Conservation (phyloP, 2,797 vertebrate species). For the Danio jaintianensis region DNA sequence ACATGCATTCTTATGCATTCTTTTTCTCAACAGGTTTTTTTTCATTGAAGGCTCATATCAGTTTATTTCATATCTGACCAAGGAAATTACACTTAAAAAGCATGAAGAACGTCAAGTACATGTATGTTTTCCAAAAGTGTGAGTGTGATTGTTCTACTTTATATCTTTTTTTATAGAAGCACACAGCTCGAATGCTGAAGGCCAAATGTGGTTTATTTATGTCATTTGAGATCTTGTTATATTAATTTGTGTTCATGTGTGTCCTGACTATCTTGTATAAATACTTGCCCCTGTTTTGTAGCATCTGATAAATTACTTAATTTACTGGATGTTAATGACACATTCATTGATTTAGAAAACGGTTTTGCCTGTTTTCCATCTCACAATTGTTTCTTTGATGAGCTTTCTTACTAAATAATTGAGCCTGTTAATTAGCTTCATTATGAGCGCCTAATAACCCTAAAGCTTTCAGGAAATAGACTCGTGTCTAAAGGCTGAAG, state of each 20-base stretch:
- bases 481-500: constrained; percentile 57
- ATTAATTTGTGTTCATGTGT: constrained; percentile 44
- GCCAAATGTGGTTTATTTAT: constrained; percentile 38
- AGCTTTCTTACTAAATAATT: constrained; percentile 68
- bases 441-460: constrained; percentile 66
- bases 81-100: background rate
- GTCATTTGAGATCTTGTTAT: constrained; percentile 46
- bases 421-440: constrained; percentile 70
- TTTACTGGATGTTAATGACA: constrained; percentile 66
- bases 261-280: constrained; percentile 38
- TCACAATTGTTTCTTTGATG: constrained; percentile 68
- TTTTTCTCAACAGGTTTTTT: background rate
- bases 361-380: constrained; percentile 62
- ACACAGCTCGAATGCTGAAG: constrained; percentile 26
- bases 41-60: background rate
- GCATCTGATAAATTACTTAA: constrained; percentile 63
- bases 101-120: background rate
- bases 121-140: constrained; percentile 41
- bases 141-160: too few relatives aligned
- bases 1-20: background rate
- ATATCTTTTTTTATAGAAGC: background rate
- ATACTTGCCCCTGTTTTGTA: constrained; percentile 53
- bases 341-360: constrained; percentile 68
- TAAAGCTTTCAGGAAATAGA: constrained; percentile 65
- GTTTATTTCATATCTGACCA: background rate